A percentile compares a stretch with the other conserved stretches of the same genome.
Conservation (phyloP, 2,113 vertebrate genomes). For the Macaca nemestrina region DNA sequence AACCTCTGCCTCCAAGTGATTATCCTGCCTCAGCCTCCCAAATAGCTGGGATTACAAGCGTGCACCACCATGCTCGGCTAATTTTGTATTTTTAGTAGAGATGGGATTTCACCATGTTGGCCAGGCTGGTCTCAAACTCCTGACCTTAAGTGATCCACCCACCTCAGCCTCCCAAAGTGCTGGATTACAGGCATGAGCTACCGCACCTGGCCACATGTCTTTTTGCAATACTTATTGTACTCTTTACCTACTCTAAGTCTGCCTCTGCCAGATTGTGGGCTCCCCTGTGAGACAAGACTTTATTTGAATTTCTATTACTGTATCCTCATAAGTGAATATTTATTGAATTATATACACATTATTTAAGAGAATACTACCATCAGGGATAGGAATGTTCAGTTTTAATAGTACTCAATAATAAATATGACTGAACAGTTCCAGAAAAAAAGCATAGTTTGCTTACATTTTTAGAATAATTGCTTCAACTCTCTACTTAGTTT, state of each 20-base stretch:
- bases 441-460: background rate
- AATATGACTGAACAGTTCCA: background rate
- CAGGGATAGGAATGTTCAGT: constrained; percentile 3
- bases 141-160: background rate
- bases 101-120: background rate
- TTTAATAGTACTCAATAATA: background rate
- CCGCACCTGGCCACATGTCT: background rate
- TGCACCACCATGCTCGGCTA: background rate
- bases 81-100: background rate
- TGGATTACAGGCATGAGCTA: background rate
- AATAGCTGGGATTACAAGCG: background rate
- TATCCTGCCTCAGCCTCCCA: background rate
- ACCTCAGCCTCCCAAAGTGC: background rate
- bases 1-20: background rate
- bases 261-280: background rate
- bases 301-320: background rate
- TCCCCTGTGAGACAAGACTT: background rate
- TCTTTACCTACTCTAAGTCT: background rate
- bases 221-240: background rate
- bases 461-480: background rate
- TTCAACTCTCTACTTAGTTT: background rate
- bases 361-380: background rate
- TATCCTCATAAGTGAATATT: background rate
- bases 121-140: background rate
- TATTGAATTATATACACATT: background rate